These are phyloP conservation scores for Centroberyx gerrardi DNA, from an alignment of 2,797 vertebrate genomes.

Conservation along the genomic window DNA sequence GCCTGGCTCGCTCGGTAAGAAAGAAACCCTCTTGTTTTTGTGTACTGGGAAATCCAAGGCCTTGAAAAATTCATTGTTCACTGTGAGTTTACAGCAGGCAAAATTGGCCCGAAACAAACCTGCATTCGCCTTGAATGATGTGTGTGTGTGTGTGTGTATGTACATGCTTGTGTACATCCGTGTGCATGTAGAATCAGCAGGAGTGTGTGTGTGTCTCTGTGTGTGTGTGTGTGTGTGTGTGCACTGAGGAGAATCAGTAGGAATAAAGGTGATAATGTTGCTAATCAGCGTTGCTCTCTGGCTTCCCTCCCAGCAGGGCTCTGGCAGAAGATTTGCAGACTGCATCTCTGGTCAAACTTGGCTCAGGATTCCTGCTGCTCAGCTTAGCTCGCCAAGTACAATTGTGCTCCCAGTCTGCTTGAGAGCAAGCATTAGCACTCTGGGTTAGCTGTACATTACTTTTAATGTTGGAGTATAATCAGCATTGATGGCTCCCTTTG, in stretches of 20 bases:
- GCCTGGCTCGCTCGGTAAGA: not conserved
- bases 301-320: slow-evolving; percentile 37
- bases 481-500: slow-evolving; percentile 11
- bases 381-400: slow-evolving; percentile 11
- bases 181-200: no score
- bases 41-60: slow-evolving; percentile 47
- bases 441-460: not conserved
- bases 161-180: not conserved
- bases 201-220: slow-evolving; percentile 8
- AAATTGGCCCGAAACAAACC: slow-evolving; percentile 35
- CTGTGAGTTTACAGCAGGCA: slow-evolving; percentile 22
- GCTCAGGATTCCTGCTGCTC: slow-evolving; percentile 35
- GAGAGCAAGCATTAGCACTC: slow-evolving; percentile 36
- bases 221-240: slow-evolving; percentile 22
- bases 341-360: not conserved
- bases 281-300: slow-evolving; percentile 63
- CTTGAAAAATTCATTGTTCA: slow-evolving; percentile 52
- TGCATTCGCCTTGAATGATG: slow-evolving; percentile 51
- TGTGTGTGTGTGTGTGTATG: not conserved
- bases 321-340: slow-evolving; percentile 4
- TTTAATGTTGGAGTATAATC: not conserved
- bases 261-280: slow-evolving; percentile 63
- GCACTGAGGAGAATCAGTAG: slow-evolving; percentile 25
- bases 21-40: slow-evolving; percentile 23
- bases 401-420: slow-evolving; percentile 27